Conservation (phyloP, 2,888 invertebrate species). For the Artemia sinica region DNA sequence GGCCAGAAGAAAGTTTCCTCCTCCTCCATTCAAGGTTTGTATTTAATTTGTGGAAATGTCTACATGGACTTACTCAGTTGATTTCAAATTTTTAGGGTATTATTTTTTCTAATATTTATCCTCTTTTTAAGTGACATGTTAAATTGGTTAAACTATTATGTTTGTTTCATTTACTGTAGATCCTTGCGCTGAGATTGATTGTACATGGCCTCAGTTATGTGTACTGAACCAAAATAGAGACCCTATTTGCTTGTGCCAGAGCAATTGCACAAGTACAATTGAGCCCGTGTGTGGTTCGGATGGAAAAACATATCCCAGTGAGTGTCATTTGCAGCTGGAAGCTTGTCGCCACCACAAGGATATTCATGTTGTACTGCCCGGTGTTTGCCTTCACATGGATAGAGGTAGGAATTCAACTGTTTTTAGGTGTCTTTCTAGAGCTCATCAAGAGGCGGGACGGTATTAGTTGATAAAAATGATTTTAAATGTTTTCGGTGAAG, state of each 20-base stretch:
- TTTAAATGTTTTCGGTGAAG: no score
- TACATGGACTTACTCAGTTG: no score
- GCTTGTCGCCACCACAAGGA: background rate
- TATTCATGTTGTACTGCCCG: background rate
- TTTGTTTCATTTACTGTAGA: background rate
- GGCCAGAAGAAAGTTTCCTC: no score
- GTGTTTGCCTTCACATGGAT: constrained; percentile 6
- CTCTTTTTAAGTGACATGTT: no score
- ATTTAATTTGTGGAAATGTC: no score
- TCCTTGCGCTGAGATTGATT: background rate
- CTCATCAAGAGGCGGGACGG: no score
- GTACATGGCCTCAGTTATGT: background rate
- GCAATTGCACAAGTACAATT: background rate
- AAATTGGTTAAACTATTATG: no score
- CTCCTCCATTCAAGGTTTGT: no score
- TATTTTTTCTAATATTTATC: no score
- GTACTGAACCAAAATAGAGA: background rate
- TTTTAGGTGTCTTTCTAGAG: no score
- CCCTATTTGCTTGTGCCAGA: background rate
- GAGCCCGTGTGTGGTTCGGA: background rate
- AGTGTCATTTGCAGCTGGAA: background rate
- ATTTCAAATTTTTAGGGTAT: no score
- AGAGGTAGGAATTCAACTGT: background rate
- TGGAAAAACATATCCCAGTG: constrained; percentile 1
- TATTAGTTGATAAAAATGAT: no score